Base-by-base conservation (phyloP, 2,113 vertebrate species). In the Rana temporaria region DNA sequence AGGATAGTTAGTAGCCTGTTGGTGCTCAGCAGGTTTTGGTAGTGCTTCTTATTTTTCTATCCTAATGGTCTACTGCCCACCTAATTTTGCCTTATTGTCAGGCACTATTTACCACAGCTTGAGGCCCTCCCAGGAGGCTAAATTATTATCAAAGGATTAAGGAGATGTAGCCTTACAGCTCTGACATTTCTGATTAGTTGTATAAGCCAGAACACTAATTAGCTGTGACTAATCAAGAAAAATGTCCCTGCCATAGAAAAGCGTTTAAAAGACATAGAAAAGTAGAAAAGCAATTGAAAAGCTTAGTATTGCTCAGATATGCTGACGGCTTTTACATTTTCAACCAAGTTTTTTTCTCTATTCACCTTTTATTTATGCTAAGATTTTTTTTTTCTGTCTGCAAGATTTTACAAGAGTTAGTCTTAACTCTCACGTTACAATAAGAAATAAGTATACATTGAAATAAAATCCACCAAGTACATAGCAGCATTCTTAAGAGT, bases 191-290 rank as follows among this genome's bases (percentile, higher is more conserved):
- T 95, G 93, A 94, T 94, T 95, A 93, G 92, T 94, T 93, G 93
- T 95, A 93, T 95, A 94, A 94, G 94, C 94, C 93, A 94, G 93
- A 94, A 93, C 94, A 94, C 94, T 95, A 95, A 95, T 95, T 95
- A 95, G 94, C 94, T 95, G 94, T 95, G 94, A 95, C 94, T 95
- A 95, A 95, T 95, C 95, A 95, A 95, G 94, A 95, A 95, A 95
- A 95, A 95, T 93, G 94, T 94, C 89, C 92, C 91, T 92, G 91
- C 93, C 92, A 92, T 93, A 93, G 91, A 94, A 94, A 94, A 91
- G 91, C 91, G 91, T 94, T 94, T 94, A 93, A 94, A 94, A 93
- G 92, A 93, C 90, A 94, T 85, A 92, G 90, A 91, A 71, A 71
- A 94, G 90, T 89, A 93, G 91, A 92, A 92, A 94, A 91, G 91